Conservation (phyloP, 2,797 vertebrate species). For the Microctenopoma steveboyesi region DNA sequence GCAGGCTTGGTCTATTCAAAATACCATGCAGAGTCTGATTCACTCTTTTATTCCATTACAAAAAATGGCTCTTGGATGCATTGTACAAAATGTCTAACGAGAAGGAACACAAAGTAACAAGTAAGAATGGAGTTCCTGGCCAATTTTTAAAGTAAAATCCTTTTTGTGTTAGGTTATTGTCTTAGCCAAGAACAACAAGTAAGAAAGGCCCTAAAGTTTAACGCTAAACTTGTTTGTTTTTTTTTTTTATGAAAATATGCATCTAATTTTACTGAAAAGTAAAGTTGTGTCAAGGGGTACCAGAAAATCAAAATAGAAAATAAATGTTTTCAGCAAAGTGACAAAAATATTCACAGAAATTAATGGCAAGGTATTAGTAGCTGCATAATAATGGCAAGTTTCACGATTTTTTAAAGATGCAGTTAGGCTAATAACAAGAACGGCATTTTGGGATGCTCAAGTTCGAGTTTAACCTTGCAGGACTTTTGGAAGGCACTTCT, state of each 20-base stretch:
- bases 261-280: too few species aligned
- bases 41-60: conserved; percentile 76
- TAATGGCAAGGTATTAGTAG: conserved; percentile 11
- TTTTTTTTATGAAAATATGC: too few species aligned
- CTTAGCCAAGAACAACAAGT: conserved; percentile 53
- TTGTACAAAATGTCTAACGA: conserved; percentile 73
- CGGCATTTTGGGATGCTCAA: conserved; percentile 78
- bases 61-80: conserved; percentile 72
- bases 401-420: conserved; percentile 45
- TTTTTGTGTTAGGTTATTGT: conserved; percentile 69
- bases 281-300: not conserved
- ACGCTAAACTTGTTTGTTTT: not conserved
- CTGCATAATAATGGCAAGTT: conserved; percentile 10
- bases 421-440: conserved; percentile 62
- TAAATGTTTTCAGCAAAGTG: not conserved
- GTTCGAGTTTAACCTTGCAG: conserved; percentile 90
- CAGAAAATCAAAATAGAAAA: conserved; percentile 6
- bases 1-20: conserved; percentile 80
- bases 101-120: conserved; percentile 74
- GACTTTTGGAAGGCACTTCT: conserved; percentile 89
- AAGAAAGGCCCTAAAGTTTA: conserved; percentile 32
- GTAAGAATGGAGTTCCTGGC: conserved; percentile 70
- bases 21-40: conserved; percentile 79
- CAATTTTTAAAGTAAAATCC: conserved; percentile 65
- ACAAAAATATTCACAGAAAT: conserved; percentile 24